Conservation (phyloP, 2,888 invertebrate genomes). For the Ophion slaviceki region DNA sequence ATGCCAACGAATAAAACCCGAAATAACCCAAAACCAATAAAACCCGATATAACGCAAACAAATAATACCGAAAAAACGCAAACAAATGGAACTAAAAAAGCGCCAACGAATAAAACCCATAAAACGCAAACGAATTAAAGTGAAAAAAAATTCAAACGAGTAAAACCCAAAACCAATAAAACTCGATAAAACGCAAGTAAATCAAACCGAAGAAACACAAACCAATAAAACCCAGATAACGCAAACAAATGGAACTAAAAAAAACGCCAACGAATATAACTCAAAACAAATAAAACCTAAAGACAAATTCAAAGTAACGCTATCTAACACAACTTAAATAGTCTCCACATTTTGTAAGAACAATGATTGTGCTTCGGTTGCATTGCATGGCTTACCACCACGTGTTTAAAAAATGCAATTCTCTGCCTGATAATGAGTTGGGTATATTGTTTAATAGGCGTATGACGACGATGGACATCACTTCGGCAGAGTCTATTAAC, state of each 20-base stretch:
- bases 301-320: neutral
- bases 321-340: neutral
- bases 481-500: neutral
- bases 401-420: neutral
- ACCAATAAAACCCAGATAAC: neutral
- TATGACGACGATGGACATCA: conserved; percentile 14
- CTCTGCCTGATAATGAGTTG: neutral
- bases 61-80: neutral
- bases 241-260: neutral
- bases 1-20: conserved; percentile 6
- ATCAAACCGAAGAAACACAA: neutral
- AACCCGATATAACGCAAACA: neutral
- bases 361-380: neutral
- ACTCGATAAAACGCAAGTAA: neutral
- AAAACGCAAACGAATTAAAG: neutral
- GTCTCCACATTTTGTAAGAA: neutral
- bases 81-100: neutral
- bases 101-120: neutral
- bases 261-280: no score
- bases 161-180: neutral
- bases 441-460: conserved; percentile 10
- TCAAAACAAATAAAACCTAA: no score
- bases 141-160: neutral
- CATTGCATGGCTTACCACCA: neutral
- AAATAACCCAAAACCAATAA: neutral